Evolutionary conservation across 2,113 vertebrate species (phyloP).

Genomic region (Crypturellus undulatus): DNA sequence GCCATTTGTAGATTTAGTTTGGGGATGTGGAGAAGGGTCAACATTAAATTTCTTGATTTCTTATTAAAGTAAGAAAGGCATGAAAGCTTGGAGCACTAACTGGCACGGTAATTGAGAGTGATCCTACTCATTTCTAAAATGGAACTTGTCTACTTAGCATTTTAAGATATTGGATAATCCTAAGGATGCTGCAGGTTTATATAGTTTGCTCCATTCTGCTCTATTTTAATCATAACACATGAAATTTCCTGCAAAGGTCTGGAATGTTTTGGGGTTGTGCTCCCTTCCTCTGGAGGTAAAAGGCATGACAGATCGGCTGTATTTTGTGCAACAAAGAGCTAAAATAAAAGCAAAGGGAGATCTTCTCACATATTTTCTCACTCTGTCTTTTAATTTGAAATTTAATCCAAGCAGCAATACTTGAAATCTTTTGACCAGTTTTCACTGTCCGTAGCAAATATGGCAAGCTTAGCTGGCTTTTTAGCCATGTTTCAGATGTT

Average conservation of each 20-base stretch:
- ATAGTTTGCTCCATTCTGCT: neutral
- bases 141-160: neutral
- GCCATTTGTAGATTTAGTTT: neutral
- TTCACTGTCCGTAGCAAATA: neutral
- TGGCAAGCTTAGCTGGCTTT: neutral
- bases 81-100: neutral
- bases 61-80: neutral
- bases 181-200: neutral
- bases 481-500: neutral
- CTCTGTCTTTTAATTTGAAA: neutral
- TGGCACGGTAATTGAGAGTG: neutral
- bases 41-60: neutral
- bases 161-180: neutral
- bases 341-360: neutral
- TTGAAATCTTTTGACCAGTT: constrained; percentile 13
- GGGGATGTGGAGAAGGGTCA: rapidly evolving
- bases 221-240: neutral
- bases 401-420: neutral
- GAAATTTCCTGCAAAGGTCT: neutral
- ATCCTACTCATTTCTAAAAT: neutral
- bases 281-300: neutral
- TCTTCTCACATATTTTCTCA: neutral
- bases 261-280: neutral
- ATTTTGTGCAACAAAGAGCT: neutral
- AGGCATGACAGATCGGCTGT: neutral